Evolutionary conservation across 2,888 invertebrate species (phyloP).

Genomic region (Leistus spinibarbis): DNA sequence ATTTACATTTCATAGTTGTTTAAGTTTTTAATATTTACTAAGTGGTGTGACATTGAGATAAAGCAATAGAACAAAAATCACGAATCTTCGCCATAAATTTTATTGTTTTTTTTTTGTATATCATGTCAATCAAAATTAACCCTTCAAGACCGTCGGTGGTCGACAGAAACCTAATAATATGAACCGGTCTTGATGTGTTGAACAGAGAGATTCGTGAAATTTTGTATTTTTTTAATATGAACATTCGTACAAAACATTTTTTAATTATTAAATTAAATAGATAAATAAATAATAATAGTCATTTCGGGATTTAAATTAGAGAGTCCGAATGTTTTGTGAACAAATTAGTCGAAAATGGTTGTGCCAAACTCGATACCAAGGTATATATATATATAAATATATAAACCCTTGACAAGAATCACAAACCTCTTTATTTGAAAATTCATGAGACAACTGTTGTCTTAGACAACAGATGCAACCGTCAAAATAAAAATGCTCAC

Average conservation of each 20-base stretch:
- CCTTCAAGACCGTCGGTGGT: neutral
- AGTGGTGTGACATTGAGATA: neutral
- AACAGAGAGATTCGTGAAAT: neutral
- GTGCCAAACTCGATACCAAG: slow-evolving; percentile 21
- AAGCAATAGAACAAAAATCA: slow-evolving; percentile 29
- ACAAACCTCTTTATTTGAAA: neutral
- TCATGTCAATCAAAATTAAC: neutral
- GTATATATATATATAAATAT: too few species aligned
- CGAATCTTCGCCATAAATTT: neutral
- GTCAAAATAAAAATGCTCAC: neutral
- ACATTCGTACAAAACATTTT: slow-evolving; percentile 25
- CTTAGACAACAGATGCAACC: neutral
- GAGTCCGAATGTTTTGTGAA: slow-evolving; percentile 8
- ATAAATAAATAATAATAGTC: neutral
- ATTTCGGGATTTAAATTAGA: neutral
- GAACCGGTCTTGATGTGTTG: neutral
- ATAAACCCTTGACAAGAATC: too few species aligned
- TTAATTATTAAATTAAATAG: slow-evolving; percentile 1
- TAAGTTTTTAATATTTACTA: slow-evolving; percentile 15
- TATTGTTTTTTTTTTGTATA: neutral
- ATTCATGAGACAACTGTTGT: neutral
- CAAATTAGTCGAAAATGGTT: slow-evolving; percentile 36
- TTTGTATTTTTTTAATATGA: neutral
- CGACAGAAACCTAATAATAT: neutral
- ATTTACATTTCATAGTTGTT: slow-evolving; percentile 13